These are phyloP conservation scores for Carollia perspicillata DNA, from an alignment of 2,113 vertebrate genomes.

Conservation along the genomic window DNA sequence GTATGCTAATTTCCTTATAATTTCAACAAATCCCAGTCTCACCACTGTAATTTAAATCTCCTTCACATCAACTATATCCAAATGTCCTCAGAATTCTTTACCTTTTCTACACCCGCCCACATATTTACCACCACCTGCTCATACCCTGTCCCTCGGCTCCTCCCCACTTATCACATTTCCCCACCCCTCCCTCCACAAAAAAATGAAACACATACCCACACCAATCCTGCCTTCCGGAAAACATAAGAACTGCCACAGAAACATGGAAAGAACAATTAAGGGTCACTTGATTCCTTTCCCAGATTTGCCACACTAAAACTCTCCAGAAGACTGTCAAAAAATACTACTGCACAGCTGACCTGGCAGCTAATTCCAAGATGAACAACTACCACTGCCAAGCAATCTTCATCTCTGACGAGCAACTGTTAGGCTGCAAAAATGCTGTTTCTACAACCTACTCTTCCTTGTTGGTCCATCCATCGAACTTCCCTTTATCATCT, in stretches of 20 bases:
- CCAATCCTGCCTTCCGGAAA: conserved; percentile 27
- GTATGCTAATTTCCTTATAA: background rate
- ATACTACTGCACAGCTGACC: background rate
- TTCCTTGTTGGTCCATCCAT: background rate
- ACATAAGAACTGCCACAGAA: background rate
- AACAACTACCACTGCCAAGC: conserved; percentile 2
- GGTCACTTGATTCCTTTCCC: background rate
- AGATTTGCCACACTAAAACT: background rate
- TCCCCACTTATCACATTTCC: background rate
- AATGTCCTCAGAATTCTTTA: conserved; percentile 41
- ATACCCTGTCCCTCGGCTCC: background rate
- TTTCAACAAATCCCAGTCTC: conserved; percentile 8
- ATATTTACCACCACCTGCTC: conserved; percentile 31
- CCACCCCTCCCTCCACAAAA: background rate
- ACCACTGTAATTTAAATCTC: conserved; percentile 1
- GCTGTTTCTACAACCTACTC: background rate
- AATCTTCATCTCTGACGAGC: background rate
- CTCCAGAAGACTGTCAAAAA: conserved; percentile 3
- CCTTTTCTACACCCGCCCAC: background rate
- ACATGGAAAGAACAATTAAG: background rate
- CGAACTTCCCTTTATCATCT: background rate
- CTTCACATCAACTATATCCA: conserved; percentile 11
- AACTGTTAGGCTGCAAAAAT: background rate
- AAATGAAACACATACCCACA: background rate
- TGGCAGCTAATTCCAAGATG: conserved; percentile 11